Conservation (phyloP, 2,888 invertebrate species). For the Teleogryllus oceanicus region DNA sequence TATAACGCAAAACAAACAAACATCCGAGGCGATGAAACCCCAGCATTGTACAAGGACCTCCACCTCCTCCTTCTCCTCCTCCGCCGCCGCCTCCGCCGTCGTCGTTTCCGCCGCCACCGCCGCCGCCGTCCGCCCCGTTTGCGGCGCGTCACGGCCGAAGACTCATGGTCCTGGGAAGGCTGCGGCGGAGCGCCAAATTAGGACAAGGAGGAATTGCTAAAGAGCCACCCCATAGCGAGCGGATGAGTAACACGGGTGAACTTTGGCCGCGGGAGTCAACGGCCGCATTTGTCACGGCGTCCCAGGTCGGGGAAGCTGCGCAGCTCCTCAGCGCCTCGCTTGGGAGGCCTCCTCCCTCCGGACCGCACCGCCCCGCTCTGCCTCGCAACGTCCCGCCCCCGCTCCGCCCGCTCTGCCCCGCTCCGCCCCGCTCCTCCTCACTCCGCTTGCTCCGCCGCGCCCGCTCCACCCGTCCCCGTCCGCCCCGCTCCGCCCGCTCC, state of each 20-base stretch:
- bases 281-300: slow-evolving; percentile 7
- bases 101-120: too few species aligned
- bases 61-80: background rate
- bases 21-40: slow-evolving; percentile 6
- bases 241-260: slow-evolving; percentile 6
- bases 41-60: background rate
- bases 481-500: too few species aligned
- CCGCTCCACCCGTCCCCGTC: too few species aligned
- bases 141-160: too few species aligned
- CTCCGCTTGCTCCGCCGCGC: too few species aligned
- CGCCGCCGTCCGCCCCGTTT: too few species aligned
- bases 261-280: background rate
- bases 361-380: background rate
- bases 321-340: background rate
- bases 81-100: too few species aligned
- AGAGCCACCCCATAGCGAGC: slow-evolving; percentile 6
- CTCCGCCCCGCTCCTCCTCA: too few species aligned
- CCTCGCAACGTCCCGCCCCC: background rate
- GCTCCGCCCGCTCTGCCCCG: too few species aligned
- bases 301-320: background rate
- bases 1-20: background rate
- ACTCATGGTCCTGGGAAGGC: background rate
- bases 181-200: background rate
- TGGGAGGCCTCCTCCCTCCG: background rate
- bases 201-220: slow-evolving; percentile 7